phyloP scores from a whole-genome alignment of 2,888 invertebrate genomes.

The Cremastinae sp. region DNA sequence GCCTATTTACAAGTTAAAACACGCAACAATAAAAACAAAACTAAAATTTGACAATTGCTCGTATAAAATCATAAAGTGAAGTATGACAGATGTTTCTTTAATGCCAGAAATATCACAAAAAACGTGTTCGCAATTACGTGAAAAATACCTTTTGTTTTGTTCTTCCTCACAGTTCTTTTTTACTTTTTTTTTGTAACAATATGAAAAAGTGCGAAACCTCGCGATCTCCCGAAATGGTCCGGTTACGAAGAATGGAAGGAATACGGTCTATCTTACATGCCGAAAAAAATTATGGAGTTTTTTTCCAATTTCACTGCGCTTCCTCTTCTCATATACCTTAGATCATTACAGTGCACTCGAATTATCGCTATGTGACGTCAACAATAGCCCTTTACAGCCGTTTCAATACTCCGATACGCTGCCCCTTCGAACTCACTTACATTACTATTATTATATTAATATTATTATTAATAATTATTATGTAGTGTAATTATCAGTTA shows the following conservation, averaged over 20 bases:
- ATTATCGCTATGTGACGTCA: conserved; percentile 47
- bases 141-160: conserved; percentile 43
- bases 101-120: conserved; percentile 63
- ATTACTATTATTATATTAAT: conserved; percentile 34
- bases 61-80: conserved; percentile 47
- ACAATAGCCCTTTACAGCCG: conserved; percentile 62
- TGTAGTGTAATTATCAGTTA: conserved; percentile 62
- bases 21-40: conserved; percentile 23
- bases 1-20: conserved; percentile 60
- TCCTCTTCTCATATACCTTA: conserved; percentile 36
- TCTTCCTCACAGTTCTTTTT: conserved; percentile 7
- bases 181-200: conserved; percentile 40
- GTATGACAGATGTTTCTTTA: conserved; percentile 44
- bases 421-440: conserved; percentile 52
- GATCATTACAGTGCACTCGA: conserved; percentile 54
- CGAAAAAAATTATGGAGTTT: conserved; percentile 64
- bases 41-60: conserved; percentile 33
- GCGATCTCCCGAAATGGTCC: conserved; percentile 63
- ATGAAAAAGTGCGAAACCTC: conserved; percentile 62
- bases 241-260: conserved; percentile 71
- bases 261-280: conserved; percentile 76
- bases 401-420: conserved; percentile 37
- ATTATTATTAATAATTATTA: conserved; percentile 13
- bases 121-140: conserved; percentile 55
- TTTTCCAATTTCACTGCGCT: conserved; percentile 24